These are phyloP conservation scores for Dendrocincla tyrannina DNA, from an alignment of 2,797 vertebrate species.

Conservation along the genomic window DNA sequence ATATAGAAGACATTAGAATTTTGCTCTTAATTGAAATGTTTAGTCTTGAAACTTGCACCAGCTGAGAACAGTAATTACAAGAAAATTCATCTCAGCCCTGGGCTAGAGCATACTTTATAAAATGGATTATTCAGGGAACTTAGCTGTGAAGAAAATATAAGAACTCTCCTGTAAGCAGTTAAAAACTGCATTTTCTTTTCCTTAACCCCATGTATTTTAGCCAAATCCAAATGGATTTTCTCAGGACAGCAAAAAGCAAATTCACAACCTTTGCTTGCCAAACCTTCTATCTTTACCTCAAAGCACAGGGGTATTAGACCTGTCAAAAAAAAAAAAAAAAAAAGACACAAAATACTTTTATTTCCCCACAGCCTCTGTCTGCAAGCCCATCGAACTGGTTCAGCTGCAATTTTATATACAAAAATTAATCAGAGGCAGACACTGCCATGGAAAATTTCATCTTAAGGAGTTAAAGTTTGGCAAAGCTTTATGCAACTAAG, in stretches of 20 bases:
- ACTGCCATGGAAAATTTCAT: background rate
- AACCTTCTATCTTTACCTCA: background rate
- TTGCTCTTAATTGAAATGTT: background rate
- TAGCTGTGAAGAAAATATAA: background rate
- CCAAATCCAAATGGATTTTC: slow-evolving; percentile 4
- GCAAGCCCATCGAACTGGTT: background rate
- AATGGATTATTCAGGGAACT: background rate
- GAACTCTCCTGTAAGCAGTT: background rate
- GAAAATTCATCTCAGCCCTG: background rate
- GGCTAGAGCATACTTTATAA: background rate
- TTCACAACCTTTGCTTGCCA: background rate
- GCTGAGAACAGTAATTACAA: background rate
- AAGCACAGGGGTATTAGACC: background rate
- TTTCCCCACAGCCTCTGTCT: background rate
- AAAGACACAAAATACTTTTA: background rate
- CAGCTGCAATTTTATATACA: background rate
- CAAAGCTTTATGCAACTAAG: background rate
- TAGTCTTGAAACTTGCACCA: background rate
- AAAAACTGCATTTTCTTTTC: background rate
- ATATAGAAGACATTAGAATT: background rate
- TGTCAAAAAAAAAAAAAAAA: background rate
- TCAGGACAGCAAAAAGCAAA: background rate
- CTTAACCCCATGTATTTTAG: background rate
- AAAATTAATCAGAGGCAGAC: background rate
- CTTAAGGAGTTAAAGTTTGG: slow-evolving; percentile 24